Percentiles rank a stretch among this genome's conserved stretches.
phyloP scores from a whole-genome alignment of 1,140 invertebrate species.

The Latrodectus geometricus region DNA sequence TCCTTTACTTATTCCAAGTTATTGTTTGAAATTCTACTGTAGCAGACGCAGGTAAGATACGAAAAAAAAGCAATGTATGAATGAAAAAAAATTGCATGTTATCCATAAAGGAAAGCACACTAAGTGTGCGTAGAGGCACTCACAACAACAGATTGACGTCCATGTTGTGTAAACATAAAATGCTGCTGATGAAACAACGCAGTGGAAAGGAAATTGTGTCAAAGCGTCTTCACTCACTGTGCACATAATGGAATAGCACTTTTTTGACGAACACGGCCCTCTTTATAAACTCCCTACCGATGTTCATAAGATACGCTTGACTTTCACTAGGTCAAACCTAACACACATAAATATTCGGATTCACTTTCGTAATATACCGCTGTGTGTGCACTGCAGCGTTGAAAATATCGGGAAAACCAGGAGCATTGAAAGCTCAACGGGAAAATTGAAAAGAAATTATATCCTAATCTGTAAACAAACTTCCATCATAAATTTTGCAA shows the following conservation, averaged over 20 bases:
- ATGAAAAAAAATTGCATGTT: background rate
- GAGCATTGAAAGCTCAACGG: too few species aligned
- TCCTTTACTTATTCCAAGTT: too few species aligned
- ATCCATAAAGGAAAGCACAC: background rate
- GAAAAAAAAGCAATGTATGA: background rate
- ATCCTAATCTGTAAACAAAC: too few species aligned
- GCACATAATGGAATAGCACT: background rate
- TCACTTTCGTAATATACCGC: slow-evolving; percentile 11
- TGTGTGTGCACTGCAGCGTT: too few species aligned
- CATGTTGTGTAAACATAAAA: slow-evolving; percentile 25
- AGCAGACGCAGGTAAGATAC: too few species aligned
- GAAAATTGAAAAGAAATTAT: too few species aligned
- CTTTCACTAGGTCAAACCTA: slow-evolving; percentile 39
- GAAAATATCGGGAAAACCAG: too few species aligned
- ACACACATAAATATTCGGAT: slow-evolving; percentile 13
- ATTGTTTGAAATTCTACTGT: too few species aligned
- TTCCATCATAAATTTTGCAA: too few species aligned
- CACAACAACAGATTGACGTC: background rate
- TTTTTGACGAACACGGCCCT: background rate
- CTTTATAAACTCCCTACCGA: too few species aligned
- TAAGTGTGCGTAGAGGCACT: background rate
- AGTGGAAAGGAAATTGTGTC: slow-evolving; percentile 24
- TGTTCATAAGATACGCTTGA: slow-evolving; percentile 27
- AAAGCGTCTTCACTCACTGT: slow-evolving; percentile 8
- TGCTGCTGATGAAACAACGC: slow-evolving; percentile 20